A percentile compares a stretch with the other conserved stretches of the same genome.
These are phyloP conservation scores for Tetrax tetrax DNA, from an alignment of 2,113 vertebrate genomes.

Conservation along the genomic window DNA sequence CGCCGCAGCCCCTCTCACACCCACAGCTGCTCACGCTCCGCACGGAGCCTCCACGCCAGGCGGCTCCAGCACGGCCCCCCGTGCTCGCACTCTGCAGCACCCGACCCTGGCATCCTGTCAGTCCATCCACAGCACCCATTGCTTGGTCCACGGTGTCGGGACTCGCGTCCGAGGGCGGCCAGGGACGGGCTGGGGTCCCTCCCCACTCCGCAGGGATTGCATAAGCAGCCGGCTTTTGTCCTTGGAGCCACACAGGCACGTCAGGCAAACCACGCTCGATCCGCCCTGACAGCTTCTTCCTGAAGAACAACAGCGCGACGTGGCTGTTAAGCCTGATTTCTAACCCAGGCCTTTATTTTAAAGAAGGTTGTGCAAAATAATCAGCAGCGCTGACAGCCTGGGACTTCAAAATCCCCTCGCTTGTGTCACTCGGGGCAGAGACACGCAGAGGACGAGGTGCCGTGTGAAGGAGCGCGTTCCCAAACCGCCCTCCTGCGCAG, in stretches of 20 bases:
- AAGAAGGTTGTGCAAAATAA: neutral
- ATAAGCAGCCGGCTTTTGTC: neutral
- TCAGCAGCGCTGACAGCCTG: rapidly evolving
- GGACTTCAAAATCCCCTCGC: neutral
- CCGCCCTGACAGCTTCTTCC: neutral
- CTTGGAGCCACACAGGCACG: neutral
- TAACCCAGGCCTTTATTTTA: rapidly evolving
- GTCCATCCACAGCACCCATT: neutral
- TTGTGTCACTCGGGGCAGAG: rapidly evolving
- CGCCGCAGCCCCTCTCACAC: neutral
- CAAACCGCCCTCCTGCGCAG: neutral
- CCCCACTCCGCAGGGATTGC: neutral
- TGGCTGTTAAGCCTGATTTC: neutral
- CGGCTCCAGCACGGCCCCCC: neutral
- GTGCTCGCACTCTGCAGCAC: rapidly evolving
- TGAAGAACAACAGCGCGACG: rapidly evolving
- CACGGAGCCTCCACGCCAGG: rapidly evolving
- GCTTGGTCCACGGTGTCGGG: rapidly evolving
- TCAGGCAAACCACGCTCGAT: neutral
- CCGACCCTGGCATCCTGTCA: neutral
- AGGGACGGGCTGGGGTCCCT: neutral
- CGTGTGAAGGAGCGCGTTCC: too few relatives aligned
- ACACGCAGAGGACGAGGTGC: rapidly evolving
- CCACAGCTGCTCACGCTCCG: rapidly evolving
- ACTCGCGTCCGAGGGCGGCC: rapidly evolving